Conservation (phyloP, 1,140 invertebrate genomes). For the Drosophila lini region DNA sequence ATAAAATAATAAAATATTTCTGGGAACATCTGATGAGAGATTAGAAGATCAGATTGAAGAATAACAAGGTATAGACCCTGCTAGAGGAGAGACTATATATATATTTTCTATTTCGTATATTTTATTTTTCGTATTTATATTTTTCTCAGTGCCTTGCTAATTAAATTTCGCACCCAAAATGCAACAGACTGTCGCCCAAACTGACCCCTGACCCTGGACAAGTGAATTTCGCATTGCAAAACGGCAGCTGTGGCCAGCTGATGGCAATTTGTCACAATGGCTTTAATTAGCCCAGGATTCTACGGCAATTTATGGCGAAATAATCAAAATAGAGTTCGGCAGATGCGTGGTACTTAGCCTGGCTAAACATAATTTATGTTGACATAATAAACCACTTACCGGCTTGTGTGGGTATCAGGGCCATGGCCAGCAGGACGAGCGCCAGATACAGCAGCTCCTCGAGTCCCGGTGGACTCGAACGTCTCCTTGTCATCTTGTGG, state of each 20-base stretch:
- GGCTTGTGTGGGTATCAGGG: constrained; percentile 77
- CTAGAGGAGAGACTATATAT: no score
- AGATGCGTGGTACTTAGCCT: constrained; percentile 23
- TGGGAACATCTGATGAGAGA: rapidly evolving
- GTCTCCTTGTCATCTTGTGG: constrained; percentile 83
- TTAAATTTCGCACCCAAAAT: constrained; percentile 51
- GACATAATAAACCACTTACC: constrained; percentile 84
- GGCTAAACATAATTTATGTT: constrained; percentile 77
- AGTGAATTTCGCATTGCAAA: constrained; percentile 19
- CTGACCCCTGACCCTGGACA: constrained; percentile 73
- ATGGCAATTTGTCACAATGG: constrained; percentile 76
- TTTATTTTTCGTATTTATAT: background rate
- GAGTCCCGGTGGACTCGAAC: constrained; percentile 84
- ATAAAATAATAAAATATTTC: background rate
- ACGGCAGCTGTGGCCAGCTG: constrained; percentile 65
- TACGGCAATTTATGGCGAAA: constrained; percentile 38
- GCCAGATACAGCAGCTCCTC: constrained; percentile 71
- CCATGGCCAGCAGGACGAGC: constrained; percentile 67
- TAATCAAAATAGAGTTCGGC: constrained; percentile 35
- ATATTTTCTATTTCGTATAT: background rate
- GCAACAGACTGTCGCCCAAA: constrained; percentile 48
- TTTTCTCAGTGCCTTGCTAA: constrained; percentile 23
- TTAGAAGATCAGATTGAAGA: no score
- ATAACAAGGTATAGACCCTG: background rate
- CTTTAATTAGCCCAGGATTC: constrained; percentile 58